A percentile compares a stretch with the other conserved stretches of the same genome.
These are phyloP conservation scores for Aspidiotus rigidus DNA, from an alignment of 2,888 invertebrate species.

Conservation along the genomic window DNA sequence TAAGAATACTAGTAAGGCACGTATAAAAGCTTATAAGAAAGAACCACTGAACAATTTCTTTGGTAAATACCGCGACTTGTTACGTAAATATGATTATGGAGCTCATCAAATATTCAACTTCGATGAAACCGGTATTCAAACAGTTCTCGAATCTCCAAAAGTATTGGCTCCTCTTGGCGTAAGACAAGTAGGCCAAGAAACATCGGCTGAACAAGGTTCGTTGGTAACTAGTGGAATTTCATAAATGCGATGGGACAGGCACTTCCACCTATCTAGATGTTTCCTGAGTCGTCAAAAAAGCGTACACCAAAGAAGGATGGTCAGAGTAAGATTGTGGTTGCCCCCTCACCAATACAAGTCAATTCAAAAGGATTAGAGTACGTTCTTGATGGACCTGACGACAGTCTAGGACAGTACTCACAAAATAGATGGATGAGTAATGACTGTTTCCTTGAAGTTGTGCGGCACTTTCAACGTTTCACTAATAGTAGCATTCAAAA, in stretches of 20 bases:
- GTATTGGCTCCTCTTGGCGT: background rate
- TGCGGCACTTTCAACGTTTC: background rate
- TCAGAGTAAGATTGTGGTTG: too few relatives aligned
- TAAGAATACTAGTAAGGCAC: too few relatives aligned
- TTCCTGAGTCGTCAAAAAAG: background rate
- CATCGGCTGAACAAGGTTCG: background rate
- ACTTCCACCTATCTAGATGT: background rate
- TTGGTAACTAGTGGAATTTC: background rate
- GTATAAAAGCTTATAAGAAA: background rate
- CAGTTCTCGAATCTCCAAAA: background rate
- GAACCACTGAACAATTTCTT: background rate
- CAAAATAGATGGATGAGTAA: background rate
- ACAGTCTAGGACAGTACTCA: background rate
- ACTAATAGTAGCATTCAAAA: background rate
- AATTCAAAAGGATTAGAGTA: background rate
- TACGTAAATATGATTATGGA: background rate
- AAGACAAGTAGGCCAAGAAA: background rate
- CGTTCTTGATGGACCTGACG: background rate
- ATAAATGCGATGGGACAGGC: background rate
- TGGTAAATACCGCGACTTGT: background rate
- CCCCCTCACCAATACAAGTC: background rate
- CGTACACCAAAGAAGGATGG: background rate
- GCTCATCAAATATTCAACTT: background rate
- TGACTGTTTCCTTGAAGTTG: background rate
- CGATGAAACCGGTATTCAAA: background rate